Evolutionary conservation across 2,888 invertebrate genomes (phyloP), one percentile per base, ranked within the genome.

Genomic region (Drosophila antonietae): DNA sequence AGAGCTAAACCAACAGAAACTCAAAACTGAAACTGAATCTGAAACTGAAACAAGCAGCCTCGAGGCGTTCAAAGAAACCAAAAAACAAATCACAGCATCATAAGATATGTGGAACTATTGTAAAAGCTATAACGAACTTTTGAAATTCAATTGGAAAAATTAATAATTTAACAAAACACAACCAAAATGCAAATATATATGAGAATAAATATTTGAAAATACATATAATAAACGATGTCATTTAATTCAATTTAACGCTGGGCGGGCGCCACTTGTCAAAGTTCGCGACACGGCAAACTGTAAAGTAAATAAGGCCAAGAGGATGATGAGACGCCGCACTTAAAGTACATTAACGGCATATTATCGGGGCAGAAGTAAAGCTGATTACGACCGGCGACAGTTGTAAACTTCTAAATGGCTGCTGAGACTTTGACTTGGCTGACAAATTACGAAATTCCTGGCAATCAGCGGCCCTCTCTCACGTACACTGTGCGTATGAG

Each of bases 341-440:
- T 53, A 55, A 75, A 75, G 85, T 71, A 88, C 72, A 83, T 83
- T 88, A 88, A 79, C 85, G 63, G 71, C 57, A 75, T 72, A 75
- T 88, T 75, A 84, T 75, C 70, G 70, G 75, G 46, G 61, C 66
- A 72, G 64, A 73, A 76, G 83, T 70, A 88, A 89, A 88, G 86
- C 90, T 84, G 83, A 89, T 84, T 89, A 88, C 86, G 69, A 74
- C 57, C 75, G 66, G 73, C 75, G 75, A 80, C 87, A 88, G 87
- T 76, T 85, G 86, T 86, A 80, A 90, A 83, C 84, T 83, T 90
- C 73, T 62, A 83, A 82, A 85, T 78, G 84, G 79, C 88, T 84
- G 83, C 69, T 73, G 72, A 33, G 53, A 2, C 14, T 12, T 31
- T 5, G 70, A 35, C 64, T 53, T 52, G 63, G 46, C 69, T 86